Conservation (phyloP, 2,888 invertebrate genomes). For the Venusia cambrica region DNA sequence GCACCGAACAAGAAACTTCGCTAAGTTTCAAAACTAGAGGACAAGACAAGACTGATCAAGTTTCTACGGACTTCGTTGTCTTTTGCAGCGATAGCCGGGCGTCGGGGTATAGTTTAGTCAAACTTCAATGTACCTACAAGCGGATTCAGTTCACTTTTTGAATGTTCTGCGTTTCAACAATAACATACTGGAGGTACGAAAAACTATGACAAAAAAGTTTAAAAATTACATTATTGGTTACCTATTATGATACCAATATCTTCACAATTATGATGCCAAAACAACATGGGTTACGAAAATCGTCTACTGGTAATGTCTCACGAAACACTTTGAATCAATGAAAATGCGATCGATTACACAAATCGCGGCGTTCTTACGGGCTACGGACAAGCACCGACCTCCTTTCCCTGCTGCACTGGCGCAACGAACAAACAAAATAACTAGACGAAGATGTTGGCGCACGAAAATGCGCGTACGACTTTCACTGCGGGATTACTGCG, state of each 20-base stretch:
- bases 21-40: slow-evolving; percentile 31
- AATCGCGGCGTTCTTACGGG: slow-evolving; percentile 61
- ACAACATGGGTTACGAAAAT: slow-evolving; percentile 1
- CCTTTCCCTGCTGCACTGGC: slow-evolving; percentile 78
- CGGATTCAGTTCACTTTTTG: slow-evolving; percentile 1
- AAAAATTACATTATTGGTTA: too few species aligned
- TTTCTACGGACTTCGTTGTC: slow-evolving; percentile 45
- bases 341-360: slow-evolving; percentile 44
- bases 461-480: slow-evolving; percentile 74
- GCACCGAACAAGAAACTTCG: slow-evolving; percentile 25
- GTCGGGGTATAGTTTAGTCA: slow-evolving; percentile 1
- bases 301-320: slow-evolving; percentile 50
- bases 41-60: slow-evolving; percentile 26
- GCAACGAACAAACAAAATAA: slow-evolving; percentile 76
- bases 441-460: slow-evolving; percentile 72
- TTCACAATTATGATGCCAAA: not conserved
- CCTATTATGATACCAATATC: too few species aligned
- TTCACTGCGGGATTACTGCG: slow-evolving; percentile 61
- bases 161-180: too few species aligned
- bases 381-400: slow-evolving; percentile 67
- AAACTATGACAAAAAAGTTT: too few species aligned
- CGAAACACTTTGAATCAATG: slow-evolving; percentile 48
- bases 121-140: slow-evolving; percentile 4
- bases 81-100: slow-evolving; percentile 39
- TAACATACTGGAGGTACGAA: too few species aligned